Evolutionary conservation across 1,140 invertebrate species (phyloP).

Genomic region (Papilio xuthus): DNA sequence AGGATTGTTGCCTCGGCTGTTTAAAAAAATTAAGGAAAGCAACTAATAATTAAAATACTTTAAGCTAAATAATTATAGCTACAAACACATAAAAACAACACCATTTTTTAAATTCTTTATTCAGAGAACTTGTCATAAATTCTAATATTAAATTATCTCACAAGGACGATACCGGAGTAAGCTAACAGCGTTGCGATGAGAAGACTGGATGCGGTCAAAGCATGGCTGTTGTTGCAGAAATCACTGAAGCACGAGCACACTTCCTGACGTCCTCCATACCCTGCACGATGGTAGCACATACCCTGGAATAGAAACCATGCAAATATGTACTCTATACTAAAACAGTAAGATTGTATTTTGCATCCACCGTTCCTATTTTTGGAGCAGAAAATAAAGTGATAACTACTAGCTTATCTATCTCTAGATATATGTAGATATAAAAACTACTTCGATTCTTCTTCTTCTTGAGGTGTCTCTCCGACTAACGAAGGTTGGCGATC

Average conservation of each 20-base stretch:
- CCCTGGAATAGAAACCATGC: slow-evolving; percentile 64
- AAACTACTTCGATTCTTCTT: too few relatives aligned
- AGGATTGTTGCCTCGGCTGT: too few relatives aligned
- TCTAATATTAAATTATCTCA: slow-evolving; percentile 1
- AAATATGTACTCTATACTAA: not conserved
- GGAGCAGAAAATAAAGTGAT: not conserved
- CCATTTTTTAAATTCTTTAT: not conserved
- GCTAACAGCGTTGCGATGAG: slow-evolving; percentile 38
- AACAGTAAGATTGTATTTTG: not conserved
- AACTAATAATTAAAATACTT: not conserved
- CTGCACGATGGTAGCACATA: slow-evolving; percentile 89
- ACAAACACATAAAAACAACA: slow-evolving; percentile 2
- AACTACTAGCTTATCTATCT: too few relatives aligned
- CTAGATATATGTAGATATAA: too few relatives aligned
- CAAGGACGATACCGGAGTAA: not conserved
- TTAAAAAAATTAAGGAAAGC: too few relatives aligned
- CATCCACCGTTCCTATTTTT: too few relatives aligned
- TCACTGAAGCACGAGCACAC: slow-evolving; percentile 90
- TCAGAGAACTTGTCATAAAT: not conserved
- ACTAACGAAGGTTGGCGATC: too few relatives aligned
- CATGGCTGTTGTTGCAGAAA: slow-evolving; percentile 85
- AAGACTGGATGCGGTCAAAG: slow-evolving; percentile 12
- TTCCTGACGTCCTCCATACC: slow-evolving; percentile 91
- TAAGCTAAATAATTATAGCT: not conserved
- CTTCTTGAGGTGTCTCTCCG: too few relatives aligned